phyloP scores from a whole-genome alignment of 2,113 vertebrate species.

The Mungos mungo region DNA sequence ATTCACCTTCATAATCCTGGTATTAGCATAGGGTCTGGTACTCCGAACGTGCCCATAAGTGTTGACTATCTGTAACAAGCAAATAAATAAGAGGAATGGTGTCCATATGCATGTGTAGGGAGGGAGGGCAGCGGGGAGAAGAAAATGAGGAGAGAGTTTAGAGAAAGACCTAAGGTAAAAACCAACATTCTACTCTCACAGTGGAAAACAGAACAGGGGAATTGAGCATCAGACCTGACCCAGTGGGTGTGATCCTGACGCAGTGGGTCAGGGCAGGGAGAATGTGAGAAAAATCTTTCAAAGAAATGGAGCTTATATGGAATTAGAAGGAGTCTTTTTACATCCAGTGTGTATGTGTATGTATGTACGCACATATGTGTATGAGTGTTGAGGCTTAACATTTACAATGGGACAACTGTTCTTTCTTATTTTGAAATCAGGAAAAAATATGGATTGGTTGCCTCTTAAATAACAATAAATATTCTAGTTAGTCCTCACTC shows the following conservation, averaged over 20 bases:
- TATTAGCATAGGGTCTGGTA: background rate
- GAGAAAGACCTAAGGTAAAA: background rate
- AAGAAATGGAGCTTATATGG: background rate
- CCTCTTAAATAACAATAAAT: background rate
- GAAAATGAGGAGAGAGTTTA: background rate
- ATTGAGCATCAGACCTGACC: background rate
- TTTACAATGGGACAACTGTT: background rate
- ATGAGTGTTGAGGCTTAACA: background rate
- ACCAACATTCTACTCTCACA: background rate
- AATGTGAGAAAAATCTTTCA: background rate
- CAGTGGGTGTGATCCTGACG: background rate
- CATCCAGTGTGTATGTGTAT: too few relatives aligned
- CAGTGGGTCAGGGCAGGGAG: background rate
- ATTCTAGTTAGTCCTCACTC: background rate
- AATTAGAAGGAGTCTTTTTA: background rate
- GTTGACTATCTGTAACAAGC: background rate
- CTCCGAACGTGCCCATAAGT: background rate
- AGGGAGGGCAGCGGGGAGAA: background rate
- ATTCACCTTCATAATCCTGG: background rate
- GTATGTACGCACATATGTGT: too few relatives aligned
- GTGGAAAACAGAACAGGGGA: background rate
- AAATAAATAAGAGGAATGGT: background rate
- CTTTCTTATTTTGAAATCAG: background rate
- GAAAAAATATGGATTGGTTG: background rate
- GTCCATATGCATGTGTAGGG: too few relatives aligned